Evolutionary conservation across 1,140 invertebrate genomes (phyloP).

Genomic region (Centruroides vittatus): DNA sequence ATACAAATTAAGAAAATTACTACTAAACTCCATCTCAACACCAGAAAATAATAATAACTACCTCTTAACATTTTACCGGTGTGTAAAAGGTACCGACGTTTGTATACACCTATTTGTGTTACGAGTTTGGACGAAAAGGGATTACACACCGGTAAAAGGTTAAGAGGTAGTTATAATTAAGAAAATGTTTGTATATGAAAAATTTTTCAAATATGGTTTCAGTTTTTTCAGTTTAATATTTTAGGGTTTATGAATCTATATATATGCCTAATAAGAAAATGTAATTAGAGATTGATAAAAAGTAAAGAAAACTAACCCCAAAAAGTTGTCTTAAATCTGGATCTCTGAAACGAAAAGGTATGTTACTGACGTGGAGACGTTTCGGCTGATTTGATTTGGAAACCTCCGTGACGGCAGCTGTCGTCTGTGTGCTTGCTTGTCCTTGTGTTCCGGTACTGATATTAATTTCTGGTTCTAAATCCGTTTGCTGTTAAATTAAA

Average conservation of each 20-base stretch:
- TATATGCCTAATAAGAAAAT: background rate
- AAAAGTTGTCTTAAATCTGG: constrained; percentile 94
- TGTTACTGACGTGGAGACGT: constrained; percentile 90
- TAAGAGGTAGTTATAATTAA: too few species aligned
- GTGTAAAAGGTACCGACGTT: too few species aligned
- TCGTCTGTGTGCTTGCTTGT: constrained; percentile 8
- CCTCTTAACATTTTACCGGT: too few species aligned
- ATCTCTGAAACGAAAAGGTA: constrained; percentile 96
- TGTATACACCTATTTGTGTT: too few species aligned
- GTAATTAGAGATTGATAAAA: background rate
- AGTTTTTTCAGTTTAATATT: too few species aligned
- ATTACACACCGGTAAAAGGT: too few species aligned
- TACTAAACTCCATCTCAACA: too few species aligned
- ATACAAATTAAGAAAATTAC: too few species aligned
- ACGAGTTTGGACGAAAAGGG: too few species aligned
- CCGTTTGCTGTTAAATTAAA: constrained; percentile 10
- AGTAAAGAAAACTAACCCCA: constrained; percentile 57
- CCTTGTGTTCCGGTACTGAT: constrained; percentile 1
- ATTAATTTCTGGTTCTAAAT: constrained; percentile 6
- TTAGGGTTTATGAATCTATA: constrained; percentile 17
- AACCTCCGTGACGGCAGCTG: background rate
- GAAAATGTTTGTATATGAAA: too few species aligned
- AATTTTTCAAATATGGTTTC: too few species aligned
- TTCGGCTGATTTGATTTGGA: constrained; percentile 34
- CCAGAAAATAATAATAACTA: too few species aligned